phyloP scores from a whole-genome alignment of 2,888 invertebrate genomes.

The Orchesella flavescens region DNA sequence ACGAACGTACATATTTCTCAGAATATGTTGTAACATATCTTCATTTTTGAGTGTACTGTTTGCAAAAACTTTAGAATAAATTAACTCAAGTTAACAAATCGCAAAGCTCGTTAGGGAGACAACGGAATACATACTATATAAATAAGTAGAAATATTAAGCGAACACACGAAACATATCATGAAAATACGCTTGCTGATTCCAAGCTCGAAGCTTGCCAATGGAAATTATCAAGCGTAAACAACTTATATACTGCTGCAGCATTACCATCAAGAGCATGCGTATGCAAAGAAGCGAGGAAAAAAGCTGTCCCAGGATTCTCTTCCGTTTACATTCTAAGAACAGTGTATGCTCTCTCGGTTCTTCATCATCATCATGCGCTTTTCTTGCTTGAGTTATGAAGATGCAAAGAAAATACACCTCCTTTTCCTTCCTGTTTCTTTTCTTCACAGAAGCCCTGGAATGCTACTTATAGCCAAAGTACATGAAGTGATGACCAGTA shows the following conservation, averaged over 20 bases:
- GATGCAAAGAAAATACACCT: neutral
- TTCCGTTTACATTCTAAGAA: slow-evolving; percentile 30
- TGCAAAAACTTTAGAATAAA: too few relatives aligned
- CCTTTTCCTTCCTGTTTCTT: slow-evolving; percentile 4
- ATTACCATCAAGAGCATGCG: too few relatives aligned
- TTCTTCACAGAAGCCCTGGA: neutral
- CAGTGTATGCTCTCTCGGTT: neutral
- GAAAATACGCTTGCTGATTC: neutral
- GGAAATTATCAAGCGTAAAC: neutral
- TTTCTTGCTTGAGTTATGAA: neutral
- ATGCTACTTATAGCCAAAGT: neutral
- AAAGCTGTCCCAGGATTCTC: slow-evolving; percentile 19
- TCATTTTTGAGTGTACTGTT: too few relatives aligned
- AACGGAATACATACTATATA: neutral
- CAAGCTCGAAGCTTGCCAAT: neutral
- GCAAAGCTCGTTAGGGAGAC: too few relatives aligned
- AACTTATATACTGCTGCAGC: too few relatives aligned
- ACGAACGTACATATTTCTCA: too few relatives aligned
- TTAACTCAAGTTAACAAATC: too few relatives aligned
- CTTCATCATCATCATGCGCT: neutral
- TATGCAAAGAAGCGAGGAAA: neutral
- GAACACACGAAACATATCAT: neutral
- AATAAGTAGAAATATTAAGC: neutral
- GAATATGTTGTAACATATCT: too few relatives aligned
- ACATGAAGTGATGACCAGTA: slow-evolving; percentile 5